Percentiles rank a stretch among this genome's conserved stretches.
phyloP scores from a whole-genome alignment of 1,140 invertebrate species.

The Nasonia longicornis region DNA sequence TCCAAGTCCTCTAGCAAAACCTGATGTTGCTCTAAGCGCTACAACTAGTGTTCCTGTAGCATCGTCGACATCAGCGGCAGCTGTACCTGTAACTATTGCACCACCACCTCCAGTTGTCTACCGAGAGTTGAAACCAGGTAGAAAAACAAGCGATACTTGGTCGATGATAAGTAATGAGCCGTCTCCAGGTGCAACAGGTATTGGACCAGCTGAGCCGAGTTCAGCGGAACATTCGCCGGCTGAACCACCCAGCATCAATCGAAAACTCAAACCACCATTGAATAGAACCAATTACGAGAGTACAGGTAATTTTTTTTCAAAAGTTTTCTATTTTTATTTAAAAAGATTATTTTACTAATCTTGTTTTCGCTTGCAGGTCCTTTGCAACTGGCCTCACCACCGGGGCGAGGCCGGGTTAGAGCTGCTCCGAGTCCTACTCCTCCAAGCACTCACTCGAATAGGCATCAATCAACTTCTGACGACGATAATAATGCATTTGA shows the following conservation, averaged over 20 bases:
- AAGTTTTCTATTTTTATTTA: slow-evolving; percentile 3
- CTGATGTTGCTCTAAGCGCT: slow-evolving; percentile 50
- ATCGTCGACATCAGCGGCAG: neutral
- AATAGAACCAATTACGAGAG: slow-evolving; percentile 54
- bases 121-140: slow-evolving; percentile 83
- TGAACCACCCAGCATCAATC: slow-evolving; percentile 71
- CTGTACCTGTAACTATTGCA: slow-evolving; percentile 60
- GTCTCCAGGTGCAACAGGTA: slow-evolving; percentile 58
- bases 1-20: slow-evolving; percentile 69
- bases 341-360: neutral
- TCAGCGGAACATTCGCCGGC: slow-evolving; percentile 64
- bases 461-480: slow-evolving; percentile 63
- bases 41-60: neutral
- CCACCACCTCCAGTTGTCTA: slow-evolving; percentile 72
- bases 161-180: slow-evolving; percentile 65
- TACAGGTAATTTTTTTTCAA: slow-evolving; percentile 52
- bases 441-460: slow-evolving; percentile 53
- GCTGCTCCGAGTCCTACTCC: slow-evolving; percentile 71
- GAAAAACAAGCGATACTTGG: slow-evolving; percentile 73
- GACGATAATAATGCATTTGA: slow-evolving; percentile 64
- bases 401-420: slow-evolving; percentile 64
- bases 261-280: slow-evolving; percentile 70
- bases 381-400: slow-evolving; percentile 65
- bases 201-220: slow-evolving; percentile 54
- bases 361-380: slow-evolving; percentile 39